Conservation (phyloP, 2,888 invertebrate species). For the Trachelus troglodyta region DNA sequence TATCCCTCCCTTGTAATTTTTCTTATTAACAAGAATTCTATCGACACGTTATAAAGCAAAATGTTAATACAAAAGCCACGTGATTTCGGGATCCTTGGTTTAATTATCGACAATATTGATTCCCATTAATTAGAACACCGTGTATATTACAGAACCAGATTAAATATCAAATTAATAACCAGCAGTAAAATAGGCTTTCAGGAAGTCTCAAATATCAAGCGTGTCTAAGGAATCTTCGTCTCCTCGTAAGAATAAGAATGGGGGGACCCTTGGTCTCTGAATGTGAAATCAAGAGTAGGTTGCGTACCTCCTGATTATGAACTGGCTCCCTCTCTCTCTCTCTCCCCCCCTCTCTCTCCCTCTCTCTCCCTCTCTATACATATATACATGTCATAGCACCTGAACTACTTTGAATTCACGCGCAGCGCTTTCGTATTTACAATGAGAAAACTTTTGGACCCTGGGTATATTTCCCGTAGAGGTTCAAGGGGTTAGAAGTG, state of each 20-base stretch:
- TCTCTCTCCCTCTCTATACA: too few species aligned
- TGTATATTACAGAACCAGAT: neutral
- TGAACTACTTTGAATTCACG: constrained; percentile 27
- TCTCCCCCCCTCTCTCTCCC: too few species aligned
- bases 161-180: neutral
- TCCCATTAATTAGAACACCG: neutral
- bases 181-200: neutral
- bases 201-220: neutral
- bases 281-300: neutral
- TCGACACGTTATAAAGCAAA: neutral
- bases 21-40: neutral
- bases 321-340: neutral
- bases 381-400: neutral
- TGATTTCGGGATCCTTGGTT: neutral
- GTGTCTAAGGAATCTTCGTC: neutral
- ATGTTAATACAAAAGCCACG: neutral
- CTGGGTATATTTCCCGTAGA: constrained; percentile 17
- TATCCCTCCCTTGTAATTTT: neutral
- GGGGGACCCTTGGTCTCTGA: neutral
- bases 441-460: constrained; percentile 18
- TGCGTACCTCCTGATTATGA: neutral
- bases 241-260: neutral
- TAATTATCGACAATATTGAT: neutral
- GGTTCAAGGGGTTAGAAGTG: neutral
- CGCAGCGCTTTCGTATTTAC: constrained; percentile 25